Evolutionary conservation across 2,113 vertebrate genomes (phyloP), one percentile per base, ranked within the genome.

Genomic region (Zonotrichia leucophrys): DNA sequence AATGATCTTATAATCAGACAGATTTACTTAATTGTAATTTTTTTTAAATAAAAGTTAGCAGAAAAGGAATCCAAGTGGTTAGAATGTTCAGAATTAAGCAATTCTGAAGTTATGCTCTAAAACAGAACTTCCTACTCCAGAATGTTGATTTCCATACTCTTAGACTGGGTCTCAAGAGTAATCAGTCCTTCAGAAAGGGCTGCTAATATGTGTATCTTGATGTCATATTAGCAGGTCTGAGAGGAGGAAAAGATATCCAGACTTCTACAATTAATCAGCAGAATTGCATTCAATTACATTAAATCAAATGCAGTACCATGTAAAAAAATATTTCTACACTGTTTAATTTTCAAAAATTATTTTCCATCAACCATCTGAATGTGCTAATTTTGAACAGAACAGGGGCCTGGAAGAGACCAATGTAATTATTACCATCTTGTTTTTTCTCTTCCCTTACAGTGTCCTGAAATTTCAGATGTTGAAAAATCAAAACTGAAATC

Each of bases 401-500:
- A 70, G 67, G 33, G 92, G 27, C 12, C 52, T 89, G 53, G 80
- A 91, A 86, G 21, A 44, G 8, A 87, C 11, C 2, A 2, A 59
- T 77, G 63, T 63, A 83, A 86, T 91, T 79, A 68, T 67, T 60
- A 56, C n/a, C 27, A 30, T 88, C 39, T 86, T 83, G 12, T 86
- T 97, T 97, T 84, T 66, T 96, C 87, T 90, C 96, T 74, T 96
- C 95, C 60, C 63, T 97, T 70, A 52, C 96, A 99, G 99, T 98
- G 98, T 95, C 97, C 98, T 86, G 98, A 98, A 97, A 97, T 98
- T 96, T 96, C 98, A 95, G 98, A 98, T 90, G 95, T 97, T 95
- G 98, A 99, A 97, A 98, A 98, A 95, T 93, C 97, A 4, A 98
- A 98, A 98, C 98, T 98, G 88, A 98, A 99, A 98, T 98, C 99